phyloP scores from a whole-genome alignment of 2,797 vertebrate genomes.

The Pangasius mekongensis region DNA sequence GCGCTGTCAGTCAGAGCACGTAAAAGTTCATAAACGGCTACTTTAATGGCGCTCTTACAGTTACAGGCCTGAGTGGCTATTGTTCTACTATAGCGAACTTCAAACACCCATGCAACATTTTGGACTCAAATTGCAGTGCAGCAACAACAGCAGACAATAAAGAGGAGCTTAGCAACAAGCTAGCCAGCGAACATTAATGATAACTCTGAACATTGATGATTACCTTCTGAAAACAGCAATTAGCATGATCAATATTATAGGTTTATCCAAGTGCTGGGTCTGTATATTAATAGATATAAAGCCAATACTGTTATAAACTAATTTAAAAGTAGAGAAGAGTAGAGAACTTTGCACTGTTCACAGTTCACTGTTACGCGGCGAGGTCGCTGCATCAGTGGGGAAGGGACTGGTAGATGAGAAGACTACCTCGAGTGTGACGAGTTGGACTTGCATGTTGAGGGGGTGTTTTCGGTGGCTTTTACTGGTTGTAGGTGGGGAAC shows the following conservation, averaged over 20 bases:
- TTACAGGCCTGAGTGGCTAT: neutral
- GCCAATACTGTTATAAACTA: neutral
- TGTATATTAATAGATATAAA: neutral
- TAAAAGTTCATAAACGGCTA: neutral
- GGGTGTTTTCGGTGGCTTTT: neutral
- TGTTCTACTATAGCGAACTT: neutral
- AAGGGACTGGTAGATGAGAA: neutral
- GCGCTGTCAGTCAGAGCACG: neutral
- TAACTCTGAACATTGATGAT: neutral
- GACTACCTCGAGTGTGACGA: no score
- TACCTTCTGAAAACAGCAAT: neutral
- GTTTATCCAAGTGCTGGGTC: neutral
- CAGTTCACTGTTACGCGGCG: no score
- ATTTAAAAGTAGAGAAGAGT: neutral
- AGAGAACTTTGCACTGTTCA: no score
- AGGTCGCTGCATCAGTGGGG: no score
- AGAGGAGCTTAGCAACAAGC: neutral
- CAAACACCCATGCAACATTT: neutral
- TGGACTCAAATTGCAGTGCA: neutral
- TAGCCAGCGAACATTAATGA: neutral
- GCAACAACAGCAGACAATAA: neutral
- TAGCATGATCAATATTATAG: neutral
- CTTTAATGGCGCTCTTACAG: neutral
- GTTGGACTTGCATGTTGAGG: neutral
- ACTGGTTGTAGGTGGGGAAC: neutral